phyloP scores from a whole-genome alignment of 2,113 vertebrate species.

The Chloebia gouldiae region DNA sequence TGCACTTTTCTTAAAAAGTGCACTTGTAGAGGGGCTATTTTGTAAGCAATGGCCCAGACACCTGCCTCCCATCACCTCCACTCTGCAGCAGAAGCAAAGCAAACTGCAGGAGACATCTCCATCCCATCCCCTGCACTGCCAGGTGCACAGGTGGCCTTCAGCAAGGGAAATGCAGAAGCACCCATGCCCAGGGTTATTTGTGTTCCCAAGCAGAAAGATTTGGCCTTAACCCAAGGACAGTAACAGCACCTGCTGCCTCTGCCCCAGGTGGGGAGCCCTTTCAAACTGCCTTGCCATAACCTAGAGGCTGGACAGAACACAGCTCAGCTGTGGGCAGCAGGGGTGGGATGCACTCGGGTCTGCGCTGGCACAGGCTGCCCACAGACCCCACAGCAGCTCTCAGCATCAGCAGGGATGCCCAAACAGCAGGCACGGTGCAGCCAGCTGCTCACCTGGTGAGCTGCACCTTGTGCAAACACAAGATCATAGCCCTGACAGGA shows the following conservation, averaged over 20 bases:
- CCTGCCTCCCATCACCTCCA: neutral
- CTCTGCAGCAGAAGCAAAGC: neutral
- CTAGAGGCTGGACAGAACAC: neutral
- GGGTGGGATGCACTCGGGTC: neutral
- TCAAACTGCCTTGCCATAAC: neutral
- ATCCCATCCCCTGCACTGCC: neutral
- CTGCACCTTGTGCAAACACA: neutral
- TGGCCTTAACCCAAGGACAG: neutral
- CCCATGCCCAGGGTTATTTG: neutral
- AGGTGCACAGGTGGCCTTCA: accelerated
- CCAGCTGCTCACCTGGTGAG: neutral
- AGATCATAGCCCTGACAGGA: accelerated
- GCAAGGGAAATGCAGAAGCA: neutral
- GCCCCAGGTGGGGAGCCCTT: neutral
- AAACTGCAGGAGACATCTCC: neutral
- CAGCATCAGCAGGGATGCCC: neutral
- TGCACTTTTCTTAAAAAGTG: neutral
- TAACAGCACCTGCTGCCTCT: neutral
- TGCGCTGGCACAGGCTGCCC: neutral
- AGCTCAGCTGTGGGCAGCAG: neutral
- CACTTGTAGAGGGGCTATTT: neutral
- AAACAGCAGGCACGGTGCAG: accelerated
- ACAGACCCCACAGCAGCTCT: neutral
- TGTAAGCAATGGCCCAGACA: neutral
- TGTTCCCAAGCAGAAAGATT: neutral